These are phyloP conservation scores for Micromussa lordhowensis DNA, from an alignment of 92 coral and sea anemone genomes.

Conservation along the genomic window DNA sequence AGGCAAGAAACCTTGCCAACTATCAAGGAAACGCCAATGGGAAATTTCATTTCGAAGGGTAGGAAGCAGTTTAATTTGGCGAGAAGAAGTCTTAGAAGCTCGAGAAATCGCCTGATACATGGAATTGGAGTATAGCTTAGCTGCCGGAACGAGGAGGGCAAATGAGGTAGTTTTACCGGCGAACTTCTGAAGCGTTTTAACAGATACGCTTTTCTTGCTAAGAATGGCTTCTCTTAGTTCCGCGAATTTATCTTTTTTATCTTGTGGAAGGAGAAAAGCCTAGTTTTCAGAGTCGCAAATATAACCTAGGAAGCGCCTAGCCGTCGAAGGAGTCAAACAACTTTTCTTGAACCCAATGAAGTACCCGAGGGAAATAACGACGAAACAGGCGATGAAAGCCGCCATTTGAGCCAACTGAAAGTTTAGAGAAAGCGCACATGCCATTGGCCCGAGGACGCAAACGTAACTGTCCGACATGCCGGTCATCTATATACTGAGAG, in stretches of 20 bases:
- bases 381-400: conserved; percentile 49
- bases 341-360: conserved; percentile 32
- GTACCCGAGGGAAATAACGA: conserved; percentile 44
- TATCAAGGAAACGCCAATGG: conserved; percentile 47
- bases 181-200: conserved; percentile 35
- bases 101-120: conserved; percentile 1
- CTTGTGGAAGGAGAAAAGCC: conserved; percentile 51
- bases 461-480: too few relatives aligned
- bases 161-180: conserved; percentile 45
- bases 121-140: conserved; percentile 21
- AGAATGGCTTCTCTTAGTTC: conserved; percentile 35
- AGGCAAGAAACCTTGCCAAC: conserved; percentile 35
- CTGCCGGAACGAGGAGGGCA: conserved; percentile 1
- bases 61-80: neutral
- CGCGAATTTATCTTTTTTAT: conserved; percentile 36
- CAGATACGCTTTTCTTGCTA: conserved; percentile 6
- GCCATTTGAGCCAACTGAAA: conserved; percentile 45
- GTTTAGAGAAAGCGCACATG: neutral
- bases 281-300: conserved; percentile 44
- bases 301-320: conserved; percentile 33
- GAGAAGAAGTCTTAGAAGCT: neutral
- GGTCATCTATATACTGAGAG: too few relatives aligned
- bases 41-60: conserved; percentile 14
- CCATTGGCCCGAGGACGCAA: neutral
- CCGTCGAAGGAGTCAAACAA: conserved; percentile 12